phyloP scores from a whole-genome alignment of 2,888 invertebrate species.

The Pemphredon lugubris region DNA sequence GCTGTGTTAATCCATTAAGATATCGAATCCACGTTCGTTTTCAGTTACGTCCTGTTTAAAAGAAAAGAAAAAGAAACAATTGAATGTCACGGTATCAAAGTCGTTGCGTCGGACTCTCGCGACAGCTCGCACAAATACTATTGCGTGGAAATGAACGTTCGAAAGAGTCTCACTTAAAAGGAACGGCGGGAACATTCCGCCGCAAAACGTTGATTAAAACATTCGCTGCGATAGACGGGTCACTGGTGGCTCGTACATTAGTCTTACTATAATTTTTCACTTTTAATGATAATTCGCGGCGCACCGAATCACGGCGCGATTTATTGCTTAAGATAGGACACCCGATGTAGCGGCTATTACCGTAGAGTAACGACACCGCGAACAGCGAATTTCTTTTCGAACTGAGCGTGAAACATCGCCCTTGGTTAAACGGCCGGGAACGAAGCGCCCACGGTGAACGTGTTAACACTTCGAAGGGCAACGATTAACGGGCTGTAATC shows the following conservation, averaged over 20 bases:
- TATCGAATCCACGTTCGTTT: no score
- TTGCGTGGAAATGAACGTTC: not conserved
- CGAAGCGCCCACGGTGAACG: no score
- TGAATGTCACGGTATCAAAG: no score
- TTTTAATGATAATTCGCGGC: constrained; percentile 21
- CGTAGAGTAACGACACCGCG: not conserved
- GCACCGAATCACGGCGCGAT: constrained; percentile 2
- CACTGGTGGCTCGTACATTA: constrained; percentile 26
- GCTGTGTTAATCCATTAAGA: no score
- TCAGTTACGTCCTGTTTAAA: no score
- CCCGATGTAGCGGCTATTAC: constrained; percentile 1
- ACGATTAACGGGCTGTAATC: no score
- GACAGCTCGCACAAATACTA: not conserved
- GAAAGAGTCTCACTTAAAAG: not conserved
- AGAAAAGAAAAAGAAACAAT: no score
- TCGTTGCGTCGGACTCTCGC: no score
- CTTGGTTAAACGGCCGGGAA: no score
- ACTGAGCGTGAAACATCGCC: no score
- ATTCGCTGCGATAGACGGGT: constrained; percentile 36
- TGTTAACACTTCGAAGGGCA: no score
- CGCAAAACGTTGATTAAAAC: constrained; percentile 41
- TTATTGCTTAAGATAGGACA: constrained; percentile 16
- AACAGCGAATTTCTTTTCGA: not conserved
- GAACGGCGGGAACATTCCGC: constrained; percentile 7
- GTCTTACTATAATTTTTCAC: constrained; percentile 29